A percentile compares a stretch with the other conserved stretches of the same genome.
Conservation (phyloP, 2,113 vertebrate genomes). For the Indri indri region DNA sequence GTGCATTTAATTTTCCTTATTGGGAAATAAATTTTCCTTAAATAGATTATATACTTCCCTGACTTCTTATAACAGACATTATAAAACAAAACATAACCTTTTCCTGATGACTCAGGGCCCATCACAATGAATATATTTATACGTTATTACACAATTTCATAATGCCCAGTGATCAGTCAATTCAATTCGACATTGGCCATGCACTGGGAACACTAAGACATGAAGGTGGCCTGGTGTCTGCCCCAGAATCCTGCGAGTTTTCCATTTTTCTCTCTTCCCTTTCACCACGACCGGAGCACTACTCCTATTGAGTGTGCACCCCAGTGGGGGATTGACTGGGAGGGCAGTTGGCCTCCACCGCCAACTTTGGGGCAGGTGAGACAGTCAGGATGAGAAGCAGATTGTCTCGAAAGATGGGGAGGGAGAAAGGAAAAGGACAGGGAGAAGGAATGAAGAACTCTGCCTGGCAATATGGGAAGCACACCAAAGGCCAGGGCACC, state of each 20-base stretch:
- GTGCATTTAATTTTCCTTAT: conserved; percentile 11
- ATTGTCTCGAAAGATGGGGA: background rate
- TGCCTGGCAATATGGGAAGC: background rate
- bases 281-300: background rate
- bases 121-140: too few relatives aligned
- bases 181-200: background rate
- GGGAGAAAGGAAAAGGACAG: background rate
- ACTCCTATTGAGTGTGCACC: background rate
- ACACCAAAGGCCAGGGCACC: background rate
- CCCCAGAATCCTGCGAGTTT: background rate
- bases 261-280: background rate
- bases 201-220: background rate
- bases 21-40: conserved; percentile 48
- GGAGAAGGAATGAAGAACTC: background rate
- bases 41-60: background rate
- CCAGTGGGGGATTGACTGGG: background rate
- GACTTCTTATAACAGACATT: background rate
- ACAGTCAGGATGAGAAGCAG: background rate
- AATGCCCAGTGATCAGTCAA: background rate
- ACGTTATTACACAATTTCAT: background rate
- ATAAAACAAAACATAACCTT: background rate
- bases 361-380: background rate
- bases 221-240: background rate
- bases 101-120: background rate
- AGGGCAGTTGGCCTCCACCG: background rate